Evolutionary conservation across 1,140 invertebrate species (phyloP).

Genomic region (Solenopsis invicta): DNA sequence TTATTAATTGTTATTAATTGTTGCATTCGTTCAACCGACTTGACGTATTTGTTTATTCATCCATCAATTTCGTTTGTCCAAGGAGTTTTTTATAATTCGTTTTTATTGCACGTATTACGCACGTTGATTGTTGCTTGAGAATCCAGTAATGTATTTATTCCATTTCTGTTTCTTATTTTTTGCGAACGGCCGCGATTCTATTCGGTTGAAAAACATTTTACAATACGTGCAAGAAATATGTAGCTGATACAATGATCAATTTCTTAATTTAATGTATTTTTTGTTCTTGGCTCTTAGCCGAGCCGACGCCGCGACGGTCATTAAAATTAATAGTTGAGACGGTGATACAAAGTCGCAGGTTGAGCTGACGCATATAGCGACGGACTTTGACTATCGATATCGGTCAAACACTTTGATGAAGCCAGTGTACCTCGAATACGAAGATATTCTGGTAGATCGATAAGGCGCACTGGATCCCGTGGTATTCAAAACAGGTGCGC

Average conservation of each 20-base stretch:
- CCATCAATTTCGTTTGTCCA: neutral
- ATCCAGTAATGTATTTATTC: neutral
- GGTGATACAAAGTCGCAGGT: constrained; percentile 21
- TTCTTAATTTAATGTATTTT: neutral
- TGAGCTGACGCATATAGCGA: neutral
- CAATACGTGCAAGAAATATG: neutral
- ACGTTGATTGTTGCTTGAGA: neutral
- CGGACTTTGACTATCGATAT: constrained; percentile 58
- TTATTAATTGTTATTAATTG: constrained; percentile 24
- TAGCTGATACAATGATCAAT: neutral
- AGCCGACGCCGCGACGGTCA: neutral
- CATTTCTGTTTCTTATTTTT: neutral
- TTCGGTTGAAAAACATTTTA: neutral
- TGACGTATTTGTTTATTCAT: neutral
- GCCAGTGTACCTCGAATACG: constrained; percentile 33
- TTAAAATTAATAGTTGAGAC: constrained; percentile 10
- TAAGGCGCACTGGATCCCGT: constrained; percentile 46
- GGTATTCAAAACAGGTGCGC: constrained; percentile 54
- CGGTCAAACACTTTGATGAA: constrained; percentile 42
- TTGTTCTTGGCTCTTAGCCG: neutral
- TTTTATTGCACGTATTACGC: too few relatives aligned
- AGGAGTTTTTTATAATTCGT: neutral
- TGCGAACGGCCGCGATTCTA: neutral
- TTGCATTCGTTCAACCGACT: constrained; percentile 5
- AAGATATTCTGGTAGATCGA: constrained; percentile 60